These are phyloP conservation scores for Gari tellinella DNA, from an alignment of 2,888 invertebrate genomes.

Conservation along the genomic window DNA sequence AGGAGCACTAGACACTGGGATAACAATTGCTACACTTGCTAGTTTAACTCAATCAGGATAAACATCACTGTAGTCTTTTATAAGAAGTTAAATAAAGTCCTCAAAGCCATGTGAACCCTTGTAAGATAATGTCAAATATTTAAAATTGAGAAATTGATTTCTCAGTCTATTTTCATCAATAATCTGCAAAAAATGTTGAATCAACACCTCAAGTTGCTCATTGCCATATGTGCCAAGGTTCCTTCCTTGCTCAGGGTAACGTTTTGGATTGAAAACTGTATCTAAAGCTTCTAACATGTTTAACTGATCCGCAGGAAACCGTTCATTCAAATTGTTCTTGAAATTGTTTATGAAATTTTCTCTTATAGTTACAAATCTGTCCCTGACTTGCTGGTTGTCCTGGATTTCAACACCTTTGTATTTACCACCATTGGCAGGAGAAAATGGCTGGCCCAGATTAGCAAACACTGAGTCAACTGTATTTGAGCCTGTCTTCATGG, in stretches of 20 bases:
- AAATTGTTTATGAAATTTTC: too few species aligned
- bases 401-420: too few species aligned
- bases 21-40: slow-evolving; percentile 14
- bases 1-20: slow-evolving; percentile 26
- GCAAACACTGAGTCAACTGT: too few species aligned
- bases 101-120: slow-evolving; percentile 23
- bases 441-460: too few species aligned
- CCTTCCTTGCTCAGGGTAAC: background rate
- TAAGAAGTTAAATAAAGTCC: slow-evolving; percentile 24
- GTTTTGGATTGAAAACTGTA: too few species aligned
- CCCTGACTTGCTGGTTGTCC: too few species aligned
- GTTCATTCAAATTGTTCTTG: too few species aligned
- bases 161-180: slow-evolving; percentile 22
- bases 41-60: slow-evolving; percentile 21
- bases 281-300: too few species aligned
- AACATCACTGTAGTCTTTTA: slow-evolving; percentile 17
- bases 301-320: too few species aligned
- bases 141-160: slow-evolving; percentile 10
- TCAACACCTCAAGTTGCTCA: slow-evolving; percentile 10
- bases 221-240: slow-evolving; percentile 21
- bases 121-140: slow-evolving; percentile 11
- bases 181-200: background rate
- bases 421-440: too few species aligned
- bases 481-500: too few species aligned
- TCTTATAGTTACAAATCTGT: too few species aligned